phyloP scores from a whole-genome alignment of 2,113 vertebrate genomes.

The Octodon degus region DNA sequence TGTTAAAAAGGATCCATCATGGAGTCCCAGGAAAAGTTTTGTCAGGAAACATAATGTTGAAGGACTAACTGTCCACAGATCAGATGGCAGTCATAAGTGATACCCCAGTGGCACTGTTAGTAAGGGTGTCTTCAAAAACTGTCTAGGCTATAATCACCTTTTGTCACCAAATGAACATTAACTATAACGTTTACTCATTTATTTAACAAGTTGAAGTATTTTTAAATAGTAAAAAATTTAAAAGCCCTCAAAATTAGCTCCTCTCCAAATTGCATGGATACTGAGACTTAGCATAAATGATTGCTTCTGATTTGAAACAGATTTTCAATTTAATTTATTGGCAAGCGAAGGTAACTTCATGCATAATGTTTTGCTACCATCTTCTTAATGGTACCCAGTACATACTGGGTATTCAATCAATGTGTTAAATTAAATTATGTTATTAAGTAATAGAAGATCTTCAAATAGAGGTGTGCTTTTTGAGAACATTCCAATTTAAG shows the following conservation, averaged over 20 bases:
- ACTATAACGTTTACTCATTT: neutral
- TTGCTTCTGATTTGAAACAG: constrained; percentile 52
- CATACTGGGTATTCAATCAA: neutral
- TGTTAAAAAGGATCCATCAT: constrained; percentile 1
- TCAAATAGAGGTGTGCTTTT: neutral
- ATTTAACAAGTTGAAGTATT: constrained; percentile 13
- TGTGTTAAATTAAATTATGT: constrained; percentile 54
- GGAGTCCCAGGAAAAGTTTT: neutral
- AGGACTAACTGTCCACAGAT: neutral
- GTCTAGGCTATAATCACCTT: neutral
- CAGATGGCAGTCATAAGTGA: neutral
- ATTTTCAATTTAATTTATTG: constrained; percentile 49
- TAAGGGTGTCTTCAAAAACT: neutral
- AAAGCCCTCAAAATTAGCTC: neutral
- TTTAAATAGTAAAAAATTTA: neutral
- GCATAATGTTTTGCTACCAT: neutral
- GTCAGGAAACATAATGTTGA: constrained; percentile 24
- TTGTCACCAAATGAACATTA: neutral
- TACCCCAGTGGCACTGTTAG: neutral
- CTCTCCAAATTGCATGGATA: neutral
- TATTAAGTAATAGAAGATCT: constrained; percentile 19
- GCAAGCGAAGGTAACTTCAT: neutral
- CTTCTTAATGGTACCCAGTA: neutral
- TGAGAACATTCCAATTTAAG: constrained; percentile 12
- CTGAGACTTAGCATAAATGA: neutral